Conservation (phyloP, 2,113 vertebrate genomes). For the Nymphicus hollandicus region DNA sequence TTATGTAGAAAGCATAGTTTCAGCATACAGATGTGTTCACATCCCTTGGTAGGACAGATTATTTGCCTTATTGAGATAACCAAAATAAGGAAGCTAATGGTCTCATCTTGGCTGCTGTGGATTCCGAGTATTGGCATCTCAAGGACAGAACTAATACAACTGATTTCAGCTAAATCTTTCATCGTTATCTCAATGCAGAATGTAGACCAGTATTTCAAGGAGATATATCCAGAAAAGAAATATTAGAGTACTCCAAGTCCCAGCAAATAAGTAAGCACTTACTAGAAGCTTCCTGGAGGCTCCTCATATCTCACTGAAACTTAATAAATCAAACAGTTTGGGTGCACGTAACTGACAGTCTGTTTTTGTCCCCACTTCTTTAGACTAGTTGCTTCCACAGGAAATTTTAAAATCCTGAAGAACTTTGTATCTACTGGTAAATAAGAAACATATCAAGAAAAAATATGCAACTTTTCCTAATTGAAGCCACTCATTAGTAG, state of each 20-base stretch:
- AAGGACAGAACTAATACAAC: not conserved
- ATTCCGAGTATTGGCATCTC: not conserved
- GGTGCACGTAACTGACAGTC: rapidly evolving
- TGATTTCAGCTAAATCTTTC: not conserved
- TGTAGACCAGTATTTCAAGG: not conserved
- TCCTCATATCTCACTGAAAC: not conserved
- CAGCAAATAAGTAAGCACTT: not conserved
- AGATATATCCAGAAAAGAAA: not conserved
- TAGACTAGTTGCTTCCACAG: not conserved
- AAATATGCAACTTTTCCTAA: not conserved
- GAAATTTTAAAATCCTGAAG: not conserved
- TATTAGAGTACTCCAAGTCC: not conserved
- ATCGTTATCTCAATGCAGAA: not conserved
- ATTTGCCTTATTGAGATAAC: not conserved
- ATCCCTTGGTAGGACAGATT: not conserved
- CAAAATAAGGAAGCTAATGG: not conserved
- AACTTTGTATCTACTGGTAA: not conserved
- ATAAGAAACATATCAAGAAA: not conserved
- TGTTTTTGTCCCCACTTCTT: not conserved
- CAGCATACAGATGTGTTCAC: not conserved
- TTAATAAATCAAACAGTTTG: not conserved
- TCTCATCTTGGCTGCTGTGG: not conserved
- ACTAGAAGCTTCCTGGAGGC: not conserved
- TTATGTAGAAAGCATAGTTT: not conserved
- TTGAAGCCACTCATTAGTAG: not conserved